These are phyloP conservation scores for Hypomecis atomaria DNA, from an alignment of 2,888 invertebrate genomes.

Conservation along the genomic window DNA sequence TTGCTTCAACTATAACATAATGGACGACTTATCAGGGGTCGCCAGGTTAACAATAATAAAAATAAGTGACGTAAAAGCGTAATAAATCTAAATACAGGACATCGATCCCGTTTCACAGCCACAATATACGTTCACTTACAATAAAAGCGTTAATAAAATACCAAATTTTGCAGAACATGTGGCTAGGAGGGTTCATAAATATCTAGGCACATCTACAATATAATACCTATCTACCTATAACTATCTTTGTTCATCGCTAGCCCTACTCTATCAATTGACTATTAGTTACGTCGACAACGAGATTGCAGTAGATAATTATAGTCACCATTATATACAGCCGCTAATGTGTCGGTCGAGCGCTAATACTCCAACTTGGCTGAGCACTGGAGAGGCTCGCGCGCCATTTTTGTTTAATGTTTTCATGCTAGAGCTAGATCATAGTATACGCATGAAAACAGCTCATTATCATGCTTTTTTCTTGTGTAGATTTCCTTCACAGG, in stretches of 20 bases:
- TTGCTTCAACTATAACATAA: constrained; percentile 36
- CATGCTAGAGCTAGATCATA: no score
- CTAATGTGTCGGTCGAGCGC: constrained; percentile 29
- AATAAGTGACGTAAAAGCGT: constrained; percentile 80
- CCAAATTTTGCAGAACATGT: constrained; percentile 64
- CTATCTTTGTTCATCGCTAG: constrained; percentile 65
- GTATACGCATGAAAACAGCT: no score
- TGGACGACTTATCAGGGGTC: constrained; percentile 42
- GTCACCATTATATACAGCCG: constrained; percentile 59
- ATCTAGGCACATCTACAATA: constrained; percentile 64
- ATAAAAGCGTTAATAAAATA: constrained; percentile 76
- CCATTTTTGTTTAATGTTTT: no score
- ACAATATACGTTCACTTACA: constrained; percentile 77
- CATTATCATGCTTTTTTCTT: no score
- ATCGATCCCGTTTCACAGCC: constrained; percentile 78
- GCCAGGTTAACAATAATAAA: constrained; percentile 60
- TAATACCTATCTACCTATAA: constrained; percentile 50
- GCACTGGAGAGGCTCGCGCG: no score
- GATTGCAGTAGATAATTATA: constrained; percentile 46
- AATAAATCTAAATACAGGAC: constrained; percentile 73
- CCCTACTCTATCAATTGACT: constrained; percentile 70
- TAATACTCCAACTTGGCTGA: no score
- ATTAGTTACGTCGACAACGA: constrained; percentile 69
- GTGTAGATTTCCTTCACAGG: no score
- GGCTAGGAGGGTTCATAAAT: constrained; percentile 62